A percentile compares a stretch with the other conserved stretches of the same genome.
Evolutionary conservation across 2,797 vertebrate species (phyloP).

Genomic region (Enteromius argenteus): DNA sequence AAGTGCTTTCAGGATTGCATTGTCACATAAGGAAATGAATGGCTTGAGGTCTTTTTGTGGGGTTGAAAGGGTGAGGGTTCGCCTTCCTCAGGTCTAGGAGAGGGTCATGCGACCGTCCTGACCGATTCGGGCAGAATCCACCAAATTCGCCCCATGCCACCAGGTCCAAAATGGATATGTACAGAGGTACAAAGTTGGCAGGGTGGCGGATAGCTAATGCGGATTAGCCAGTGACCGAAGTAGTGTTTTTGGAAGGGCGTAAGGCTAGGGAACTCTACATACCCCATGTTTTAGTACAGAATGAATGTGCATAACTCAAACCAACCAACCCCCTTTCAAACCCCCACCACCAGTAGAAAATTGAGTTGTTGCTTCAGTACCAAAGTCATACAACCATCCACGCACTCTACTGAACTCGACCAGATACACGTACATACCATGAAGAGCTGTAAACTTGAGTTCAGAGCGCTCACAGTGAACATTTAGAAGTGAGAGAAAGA

Average conservation of each 20-base stretch:
- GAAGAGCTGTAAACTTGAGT: constrained; percentile 76
- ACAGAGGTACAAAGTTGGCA: constrained; percentile 50
- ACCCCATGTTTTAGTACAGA: constrained; percentile 54
- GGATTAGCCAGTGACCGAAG: constrained; percentile 30
- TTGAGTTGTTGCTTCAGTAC: constrained; percentile 65
- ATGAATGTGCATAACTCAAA: constrained; percentile 44
- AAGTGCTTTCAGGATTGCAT: constrained; percentile 86
- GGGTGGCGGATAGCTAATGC: constrained; percentile 29
- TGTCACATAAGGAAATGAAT: constrained; percentile 80
- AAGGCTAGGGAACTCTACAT: constrained; percentile 56
- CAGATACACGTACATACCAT: constrained; percentile 62
- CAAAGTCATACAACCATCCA: constrained; percentile 66
- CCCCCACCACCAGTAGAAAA: constrained; percentile 55
- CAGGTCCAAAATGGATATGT: constrained; percentile 64
- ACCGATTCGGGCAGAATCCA: constrained; percentile 14
- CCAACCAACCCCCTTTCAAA: constrained; percentile 54
- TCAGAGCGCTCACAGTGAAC: constrained; percentile 66
- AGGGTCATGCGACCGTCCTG: constrained; percentile 56
- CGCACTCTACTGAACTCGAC: constrained; percentile 64
- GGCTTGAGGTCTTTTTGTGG: constrained; percentile 77
- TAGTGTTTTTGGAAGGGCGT: constrained; percentile 54
- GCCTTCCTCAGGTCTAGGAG: constrained; percentile 62
- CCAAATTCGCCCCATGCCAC: constrained; percentile 4
- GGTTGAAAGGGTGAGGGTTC: constrained; percentile 61
- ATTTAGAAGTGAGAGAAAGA: constrained; percentile 52